Percentiles rank a stretch among this genome's conserved stretches.
These are phyloP conservation scores for Macrophya annulata DNA, from an alignment of 2,888 invertebrate species.

Conservation along the genomic window DNA sequence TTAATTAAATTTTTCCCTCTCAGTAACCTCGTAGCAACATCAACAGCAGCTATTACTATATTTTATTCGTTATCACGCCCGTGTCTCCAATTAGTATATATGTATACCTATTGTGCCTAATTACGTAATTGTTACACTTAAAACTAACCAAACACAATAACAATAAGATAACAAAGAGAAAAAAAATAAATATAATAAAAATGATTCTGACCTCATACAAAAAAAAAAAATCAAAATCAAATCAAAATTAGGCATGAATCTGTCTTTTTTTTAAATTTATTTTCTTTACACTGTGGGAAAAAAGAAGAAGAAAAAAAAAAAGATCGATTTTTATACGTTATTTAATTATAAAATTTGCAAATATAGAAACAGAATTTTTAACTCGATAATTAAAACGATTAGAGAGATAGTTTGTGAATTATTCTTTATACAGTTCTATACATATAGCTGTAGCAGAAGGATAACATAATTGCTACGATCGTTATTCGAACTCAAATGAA, in stretches of 20 bases:
- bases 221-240: background rate
- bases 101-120: background rate
- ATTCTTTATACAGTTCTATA: no score
- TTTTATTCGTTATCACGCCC: slow-evolving; percentile 8
- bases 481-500: no score
- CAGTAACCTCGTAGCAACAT: background rate
- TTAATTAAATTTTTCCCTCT: slow-evolving; percentile 20
- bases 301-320: background rate
- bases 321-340: no score
- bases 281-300: background rate
- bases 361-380: no score
- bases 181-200: no score
- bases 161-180: background rate
- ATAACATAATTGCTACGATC: background rate
- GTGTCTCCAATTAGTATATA: background rate
- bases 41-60: slow-evolving; percentile 7
- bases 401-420: no score
- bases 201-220: background rate
- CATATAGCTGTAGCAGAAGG: no score
- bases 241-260: background rate
- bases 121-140: background rate
- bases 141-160: background rate
- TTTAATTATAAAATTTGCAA: no score
- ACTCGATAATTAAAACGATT: no score
- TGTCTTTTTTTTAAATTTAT: background rate